These are phyloP conservation scores for Ctenicera cuprea DNA, from an alignment of 2,888 invertebrate genomes.

Conservation along the genomic window DNA sequence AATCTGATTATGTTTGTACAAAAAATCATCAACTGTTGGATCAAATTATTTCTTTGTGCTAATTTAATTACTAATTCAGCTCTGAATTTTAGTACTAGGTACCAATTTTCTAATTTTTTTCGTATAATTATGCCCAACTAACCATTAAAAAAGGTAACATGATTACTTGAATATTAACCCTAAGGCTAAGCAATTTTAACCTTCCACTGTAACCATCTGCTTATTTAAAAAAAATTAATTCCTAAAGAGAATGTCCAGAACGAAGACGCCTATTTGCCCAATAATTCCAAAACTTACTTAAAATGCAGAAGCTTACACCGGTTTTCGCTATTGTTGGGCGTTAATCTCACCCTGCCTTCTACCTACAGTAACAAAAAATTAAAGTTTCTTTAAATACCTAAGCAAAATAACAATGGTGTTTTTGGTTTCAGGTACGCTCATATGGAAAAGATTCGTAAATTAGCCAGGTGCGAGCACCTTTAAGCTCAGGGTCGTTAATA, in stretches of 20 bases:
- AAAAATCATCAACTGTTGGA: no score
- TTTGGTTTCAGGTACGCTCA: slow-evolving; percentile 42
- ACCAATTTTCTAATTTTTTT: no score
- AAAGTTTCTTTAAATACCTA: slow-evolving; percentile 23
- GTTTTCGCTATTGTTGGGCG: slow-evolving; percentile 5
- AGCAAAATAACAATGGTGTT: slow-evolving; percentile 42
- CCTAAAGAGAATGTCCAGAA: not conserved
- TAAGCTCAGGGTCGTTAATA: slow-evolving; percentile 60
- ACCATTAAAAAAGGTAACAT: slow-evolving; percentile 9
- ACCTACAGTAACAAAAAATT: slow-evolving; percentile 26
- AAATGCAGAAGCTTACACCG: not conserved
- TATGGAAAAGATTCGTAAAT: slow-evolving; percentile 62
- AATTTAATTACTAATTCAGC: no score
- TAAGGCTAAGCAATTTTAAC: not conserved
- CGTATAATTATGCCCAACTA: not conserved
- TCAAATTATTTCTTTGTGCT: no score
- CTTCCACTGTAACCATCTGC: slow-evolving; percentile 8
- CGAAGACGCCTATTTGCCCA: not conserved
- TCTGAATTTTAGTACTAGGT: no score
- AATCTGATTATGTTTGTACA: no score
- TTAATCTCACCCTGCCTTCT: slow-evolving; percentile 4
- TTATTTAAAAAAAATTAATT: not conserved
- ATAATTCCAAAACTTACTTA: slow-evolving; percentile 9
- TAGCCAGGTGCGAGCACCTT: slow-evolving; percentile 67
- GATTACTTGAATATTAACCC: slow-evolving; percentile 16